Conservation (phyloP, 2,797 vertebrate genomes). For the Odontamblyopus rebecca region DNA sequence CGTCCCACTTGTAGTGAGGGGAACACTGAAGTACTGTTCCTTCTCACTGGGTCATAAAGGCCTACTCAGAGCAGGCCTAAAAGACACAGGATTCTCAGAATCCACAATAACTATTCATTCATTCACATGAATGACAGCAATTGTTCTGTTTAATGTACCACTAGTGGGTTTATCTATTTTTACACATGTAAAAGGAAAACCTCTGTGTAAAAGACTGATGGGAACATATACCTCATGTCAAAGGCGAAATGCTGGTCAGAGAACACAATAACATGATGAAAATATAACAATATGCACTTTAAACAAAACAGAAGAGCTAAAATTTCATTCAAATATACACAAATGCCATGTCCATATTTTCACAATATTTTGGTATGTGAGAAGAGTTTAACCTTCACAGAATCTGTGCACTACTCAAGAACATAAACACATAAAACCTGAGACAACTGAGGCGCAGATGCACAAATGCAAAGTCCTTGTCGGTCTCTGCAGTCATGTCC, state of each 20-base stretch:
- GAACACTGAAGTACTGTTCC: slow-evolving; percentile 76
- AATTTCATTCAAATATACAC: neutral
- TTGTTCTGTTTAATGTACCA: slow-evolving; percentile 65
- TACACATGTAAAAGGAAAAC: slow-evolving; percentile 47
- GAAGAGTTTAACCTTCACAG: neutral
- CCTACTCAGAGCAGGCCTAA: slow-evolving; percentile 59
- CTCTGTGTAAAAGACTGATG: slow-evolving; percentile 27
- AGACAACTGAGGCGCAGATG: neutral
- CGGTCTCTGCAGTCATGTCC: slow-evolving; percentile 30
- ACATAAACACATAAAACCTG: neutral
- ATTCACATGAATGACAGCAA: slow-evolving; percentile 68
- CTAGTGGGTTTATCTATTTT: slow-evolving; percentile 66
- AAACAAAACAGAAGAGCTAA: neutral
- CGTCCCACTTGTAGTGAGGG: slow-evolving; percentile 73
- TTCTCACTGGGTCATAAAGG: slow-evolving; percentile 54
- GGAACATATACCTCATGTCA: slow-evolving; percentile 9
- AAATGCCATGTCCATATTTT: too few species aligned
- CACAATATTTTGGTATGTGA: neutral
- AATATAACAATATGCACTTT: neutral
- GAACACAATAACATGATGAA: neutral
- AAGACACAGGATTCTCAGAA: slow-evolving; percentile 67
- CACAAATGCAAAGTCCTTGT: slow-evolving; percentile 2
- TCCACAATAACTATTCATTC: slow-evolving; percentile 71
- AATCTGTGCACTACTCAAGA: neutral
- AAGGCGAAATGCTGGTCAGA: neutral